Percentiles rank a stretch among this genome's conserved stretches.
Evolutionary conservation across 2,888 invertebrate species (phyloP).

Genomic region (Deilephila porcellus): DNA sequence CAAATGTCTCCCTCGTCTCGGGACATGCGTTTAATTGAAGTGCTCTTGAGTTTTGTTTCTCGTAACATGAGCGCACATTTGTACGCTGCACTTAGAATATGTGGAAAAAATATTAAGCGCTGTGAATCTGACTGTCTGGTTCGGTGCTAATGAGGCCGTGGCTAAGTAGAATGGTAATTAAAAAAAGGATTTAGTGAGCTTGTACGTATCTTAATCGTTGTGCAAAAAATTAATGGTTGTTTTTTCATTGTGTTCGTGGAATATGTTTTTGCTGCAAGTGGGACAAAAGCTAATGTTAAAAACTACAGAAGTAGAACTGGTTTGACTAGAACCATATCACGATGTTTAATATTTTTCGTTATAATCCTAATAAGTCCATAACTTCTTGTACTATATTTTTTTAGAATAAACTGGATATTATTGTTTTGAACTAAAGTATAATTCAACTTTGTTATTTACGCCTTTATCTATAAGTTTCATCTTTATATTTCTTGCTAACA

Average conservation of each 20-base stretch:
- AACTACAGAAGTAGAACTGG: background rate
- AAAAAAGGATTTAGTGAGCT: slow-evolving; percentile 20
- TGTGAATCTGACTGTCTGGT: slow-evolving; percentile 1
- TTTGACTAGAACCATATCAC: background rate
- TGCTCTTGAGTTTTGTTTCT: slow-evolving; percentile 24
- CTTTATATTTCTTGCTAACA: background rate
- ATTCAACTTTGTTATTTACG: too few relatives aligned
- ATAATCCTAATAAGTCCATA: too few relatives aligned
- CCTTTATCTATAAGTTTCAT: too few relatives aligned
- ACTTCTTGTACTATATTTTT: too few relatives aligned
- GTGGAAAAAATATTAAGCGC: slow-evolving; percentile 22
- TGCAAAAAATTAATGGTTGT: background rate
- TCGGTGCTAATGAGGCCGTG: slow-evolving; percentile 19
- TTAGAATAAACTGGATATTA: too few relatives aligned
- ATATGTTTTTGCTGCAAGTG: slow-evolving; percentile 2
- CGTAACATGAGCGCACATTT: slow-evolving; percentile 22
- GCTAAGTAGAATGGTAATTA: slow-evolving; percentile 23
- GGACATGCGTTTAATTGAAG: slow-evolving; percentile 28
- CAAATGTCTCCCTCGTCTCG: slow-evolving; percentile 61
- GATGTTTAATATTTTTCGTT: background rate
- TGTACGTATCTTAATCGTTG: slow-evolving; percentile 11
- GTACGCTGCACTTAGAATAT: slow-evolving; percentile 16
- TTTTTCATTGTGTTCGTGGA: slow-evolving; percentile 2
- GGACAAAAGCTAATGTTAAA: background rate
- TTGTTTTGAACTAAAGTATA: too few relatives aligned